Evolutionary conservation across 2,797 vertebrate genomes (phyloP).

Genomic region (Cirrhinus mrigala): DNA sequence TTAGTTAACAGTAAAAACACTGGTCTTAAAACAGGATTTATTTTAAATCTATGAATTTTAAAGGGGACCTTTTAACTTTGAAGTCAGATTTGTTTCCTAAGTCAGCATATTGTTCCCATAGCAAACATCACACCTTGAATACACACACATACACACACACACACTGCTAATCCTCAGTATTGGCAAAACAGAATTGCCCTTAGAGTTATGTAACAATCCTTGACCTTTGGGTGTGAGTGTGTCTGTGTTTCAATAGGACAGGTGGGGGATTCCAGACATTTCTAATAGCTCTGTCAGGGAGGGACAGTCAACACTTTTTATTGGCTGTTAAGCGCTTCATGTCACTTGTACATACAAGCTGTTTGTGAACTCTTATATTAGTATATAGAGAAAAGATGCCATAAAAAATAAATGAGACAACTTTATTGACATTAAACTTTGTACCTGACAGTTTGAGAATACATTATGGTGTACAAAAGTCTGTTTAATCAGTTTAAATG

Average conservation of each 20-base stretch:
- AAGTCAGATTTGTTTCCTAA: slow-evolving; percentile 10
- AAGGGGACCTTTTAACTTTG: slow-evolving; percentile 1
- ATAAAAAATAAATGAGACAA: not conserved
- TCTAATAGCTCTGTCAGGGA: slow-evolving; percentile 19
- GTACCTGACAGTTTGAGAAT: not conserved
- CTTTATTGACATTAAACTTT: slow-evolving; percentile 4
- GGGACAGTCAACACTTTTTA: not conserved
- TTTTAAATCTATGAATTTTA: not conserved
- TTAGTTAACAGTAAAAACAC: not conserved
- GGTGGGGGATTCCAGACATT: slow-evolving; percentile 42
- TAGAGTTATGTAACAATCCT: slow-evolving; percentile 47
- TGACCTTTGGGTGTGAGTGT: slow-evolving; percentile 52
- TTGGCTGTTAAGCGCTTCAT: not conserved
- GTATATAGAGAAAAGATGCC: slow-evolving; percentile 6
- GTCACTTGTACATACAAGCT: not conserved
- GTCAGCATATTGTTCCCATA: slow-evolving; percentile 23
- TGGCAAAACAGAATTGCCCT: slow-evolving; percentile 48
- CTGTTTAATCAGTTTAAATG: not conserved
- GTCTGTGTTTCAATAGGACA: slow-evolving; percentile 26
- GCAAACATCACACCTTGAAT: slow-evolving; percentile 30
- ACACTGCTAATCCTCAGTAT: slow-evolving; percentile 12
- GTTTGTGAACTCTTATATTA: not conserved
- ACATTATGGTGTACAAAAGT: slow-evolving; percentile 7
- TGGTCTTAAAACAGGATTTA: not conserved
- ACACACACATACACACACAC: slow-evolving; percentile 25